Conservation (phyloP, 2,113 vertebrate genomes). For the Salvator merianae region DNA sequence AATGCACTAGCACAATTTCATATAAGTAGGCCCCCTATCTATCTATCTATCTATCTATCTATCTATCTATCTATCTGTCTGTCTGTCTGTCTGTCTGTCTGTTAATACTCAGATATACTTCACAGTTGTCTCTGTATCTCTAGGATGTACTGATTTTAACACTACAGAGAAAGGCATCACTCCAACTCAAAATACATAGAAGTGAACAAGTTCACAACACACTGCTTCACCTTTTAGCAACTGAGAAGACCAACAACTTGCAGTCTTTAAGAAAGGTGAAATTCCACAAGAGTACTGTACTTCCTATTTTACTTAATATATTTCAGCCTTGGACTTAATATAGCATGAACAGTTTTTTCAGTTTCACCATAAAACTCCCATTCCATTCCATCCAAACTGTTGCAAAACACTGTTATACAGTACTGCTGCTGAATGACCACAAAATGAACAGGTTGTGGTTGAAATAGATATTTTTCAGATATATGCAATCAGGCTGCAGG, state of each 20-base stretch:
- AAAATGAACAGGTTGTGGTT: background rate
- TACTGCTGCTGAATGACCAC: background rate
- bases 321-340: constrained; percentile 47
- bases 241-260: constrained; percentile 32
- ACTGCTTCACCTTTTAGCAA: constrained; percentile 22
- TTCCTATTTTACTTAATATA: constrained; percentile 55
- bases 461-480: background rate
- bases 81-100: too few species aligned
- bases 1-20: constrained; percentile 41
- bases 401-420: background rate
- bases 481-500: background rate
- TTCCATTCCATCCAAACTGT: background rate
- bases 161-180: constrained; percentile 33
- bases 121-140: constrained; percentile 50
- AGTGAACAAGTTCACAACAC: constrained; percentile 51
- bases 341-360: constrained; percentile 26
- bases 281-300: constrained; percentile 23
- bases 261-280: constrained; percentile 43
- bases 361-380: constrained; percentile 12
- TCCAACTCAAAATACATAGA: constrained; percentile 58
- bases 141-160: constrained; percentile 65
- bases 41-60: too few species aligned
- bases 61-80: too few species aligned
- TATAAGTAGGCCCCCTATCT: constrained; percentile 54
- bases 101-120: constrained; percentile 55